Evolutionary conservation across 1,140 invertebrate species (phyloP).

Genomic region (Zaprionus gabonicus): DNA sequence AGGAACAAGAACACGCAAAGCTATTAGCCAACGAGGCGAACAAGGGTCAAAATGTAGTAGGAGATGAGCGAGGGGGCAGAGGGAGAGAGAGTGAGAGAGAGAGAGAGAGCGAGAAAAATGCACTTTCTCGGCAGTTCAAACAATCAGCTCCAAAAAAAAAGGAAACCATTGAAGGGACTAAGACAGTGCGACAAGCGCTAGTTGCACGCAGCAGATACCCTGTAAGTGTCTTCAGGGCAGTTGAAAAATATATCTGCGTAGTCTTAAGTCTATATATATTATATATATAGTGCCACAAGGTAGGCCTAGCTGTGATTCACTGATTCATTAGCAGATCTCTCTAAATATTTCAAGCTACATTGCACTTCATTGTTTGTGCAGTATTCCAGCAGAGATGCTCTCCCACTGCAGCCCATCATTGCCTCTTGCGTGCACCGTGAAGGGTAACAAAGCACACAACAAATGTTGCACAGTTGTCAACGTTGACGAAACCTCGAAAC

Average conservation of each 20-base stretch:
- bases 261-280: neutral
- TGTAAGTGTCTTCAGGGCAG: neutral
- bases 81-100: neutral
- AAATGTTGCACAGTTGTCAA: constrained; percentile 1
- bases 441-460: neutral
- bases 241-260: too few species aligned
- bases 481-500: constrained; percentile 13
- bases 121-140: constrained; percentile 9
- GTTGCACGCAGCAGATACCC: neutral
- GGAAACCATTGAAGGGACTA: constrained; percentile 3
- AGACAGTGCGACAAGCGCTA: neutral
- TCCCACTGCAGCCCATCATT: too few species aligned
- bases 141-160: constrained; percentile 5
- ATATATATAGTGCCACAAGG: too few species aligned
- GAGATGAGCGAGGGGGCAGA: too few species aligned
- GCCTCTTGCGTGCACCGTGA: neutral
- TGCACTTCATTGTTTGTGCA: too few species aligned
- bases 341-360: too few species aligned
- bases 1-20: constrained; percentile 5
- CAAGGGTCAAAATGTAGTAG: neutral
- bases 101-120: neutral
- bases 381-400: too few species aligned
- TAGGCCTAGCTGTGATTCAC: too few species aligned
- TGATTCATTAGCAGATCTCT: too few species aligned
- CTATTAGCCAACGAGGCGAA: constrained; percentile 6